These are phyloP conservation scores for Lasioglossum pauxillum DNA, from an alignment of 2,888 invertebrate genomes.

Conservation along the genomic window DNA sequence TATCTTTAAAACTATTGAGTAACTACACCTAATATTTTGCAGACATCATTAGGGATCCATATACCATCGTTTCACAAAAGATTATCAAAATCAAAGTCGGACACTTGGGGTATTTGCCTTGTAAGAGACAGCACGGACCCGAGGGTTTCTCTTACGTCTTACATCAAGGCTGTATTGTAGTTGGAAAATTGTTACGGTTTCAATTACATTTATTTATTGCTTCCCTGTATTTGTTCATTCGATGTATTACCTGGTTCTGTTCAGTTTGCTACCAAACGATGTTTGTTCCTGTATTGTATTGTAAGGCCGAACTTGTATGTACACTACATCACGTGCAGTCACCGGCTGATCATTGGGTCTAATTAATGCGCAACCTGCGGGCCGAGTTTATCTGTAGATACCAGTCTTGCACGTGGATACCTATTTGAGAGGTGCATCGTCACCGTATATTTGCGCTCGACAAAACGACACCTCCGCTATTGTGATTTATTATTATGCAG, in stretches of 20 bases:
- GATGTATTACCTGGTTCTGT: background rate
- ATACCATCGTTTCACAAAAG: too few relatives aligned
- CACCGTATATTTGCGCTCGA: background rate
- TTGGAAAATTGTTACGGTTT: background rate
- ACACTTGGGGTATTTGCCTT: too few relatives aligned
- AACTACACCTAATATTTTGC: too few relatives aligned
- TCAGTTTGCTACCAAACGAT: background rate
- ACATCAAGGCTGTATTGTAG: too few relatives aligned
- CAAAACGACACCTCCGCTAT: background rate
- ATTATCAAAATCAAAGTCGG: too few relatives aligned
- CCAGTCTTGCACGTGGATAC: background rate
- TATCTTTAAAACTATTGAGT: too few relatives aligned
- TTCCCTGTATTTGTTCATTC: background rate
- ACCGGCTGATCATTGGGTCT: background rate
- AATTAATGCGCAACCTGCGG: slow-evolving; percentile 1
- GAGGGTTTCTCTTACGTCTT: too few relatives aligned
- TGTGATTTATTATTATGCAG: slow-evolving; percentile 1
- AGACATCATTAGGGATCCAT: too few relatives aligned
- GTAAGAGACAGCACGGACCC: too few relatives aligned
- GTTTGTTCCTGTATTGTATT: background rate
- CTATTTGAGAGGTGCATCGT: background rate
- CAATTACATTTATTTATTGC: background rate
- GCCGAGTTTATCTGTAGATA: background rate
- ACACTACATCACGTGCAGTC: background rate
- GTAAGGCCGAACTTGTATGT: background rate